These are phyloP conservation scores for Patella pellucida DNA, from an alignment of 2,888 invertebrate genomes.

Conservation along the genomic window DNA sequence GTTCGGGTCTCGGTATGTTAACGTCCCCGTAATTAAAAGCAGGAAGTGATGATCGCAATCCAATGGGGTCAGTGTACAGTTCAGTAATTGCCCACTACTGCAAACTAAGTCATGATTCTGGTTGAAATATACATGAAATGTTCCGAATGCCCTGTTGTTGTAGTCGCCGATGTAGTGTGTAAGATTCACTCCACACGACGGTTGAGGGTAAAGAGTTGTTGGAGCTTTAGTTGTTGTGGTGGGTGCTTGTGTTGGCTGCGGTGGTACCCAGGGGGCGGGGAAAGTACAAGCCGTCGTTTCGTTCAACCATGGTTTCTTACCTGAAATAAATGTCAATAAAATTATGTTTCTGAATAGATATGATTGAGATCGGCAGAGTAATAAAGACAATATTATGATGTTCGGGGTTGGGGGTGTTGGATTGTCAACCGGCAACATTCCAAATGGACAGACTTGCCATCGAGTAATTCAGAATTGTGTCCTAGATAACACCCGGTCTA, in stretches of 20 bases:
- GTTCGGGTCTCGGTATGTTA: not conserved
- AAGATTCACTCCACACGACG: not conserved
- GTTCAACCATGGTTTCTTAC: slow-evolving; percentile 18
- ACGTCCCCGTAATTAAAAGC: not conserved
- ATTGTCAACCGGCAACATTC: too few species aligned
- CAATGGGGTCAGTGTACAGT: not conserved
- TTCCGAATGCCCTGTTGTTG: slow-evolving; percentile 19
- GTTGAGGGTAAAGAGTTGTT: not conserved
- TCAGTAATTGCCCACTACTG: not conserved
- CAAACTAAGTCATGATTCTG: not conserved
- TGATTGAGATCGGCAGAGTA: too few species aligned
- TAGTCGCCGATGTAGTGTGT: slow-evolving; percentile 17
- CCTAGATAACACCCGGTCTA: too few species aligned
- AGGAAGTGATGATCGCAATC: not conserved
- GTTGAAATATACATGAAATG: slow-evolving; percentile 13
- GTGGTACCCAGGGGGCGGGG: slow-evolving; percentile 16
- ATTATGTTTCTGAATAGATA: too few species aligned
- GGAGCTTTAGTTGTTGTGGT: not conserved
- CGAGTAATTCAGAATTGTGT: too few species aligned
- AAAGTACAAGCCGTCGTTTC: slow-evolving; percentile 17
- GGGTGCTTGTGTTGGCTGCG: not conserved
- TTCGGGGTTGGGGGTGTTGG: too few species aligned
- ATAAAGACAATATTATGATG: too few species aligned
- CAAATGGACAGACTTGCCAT: too few species aligned
- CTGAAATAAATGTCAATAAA: slow-evolving; percentile 1